Evolutionary conservation across 2,113 vertebrate species (phyloP), one percentile per base, ranked within the genome.

Genomic region (Chamaea fasciata): DNA sequence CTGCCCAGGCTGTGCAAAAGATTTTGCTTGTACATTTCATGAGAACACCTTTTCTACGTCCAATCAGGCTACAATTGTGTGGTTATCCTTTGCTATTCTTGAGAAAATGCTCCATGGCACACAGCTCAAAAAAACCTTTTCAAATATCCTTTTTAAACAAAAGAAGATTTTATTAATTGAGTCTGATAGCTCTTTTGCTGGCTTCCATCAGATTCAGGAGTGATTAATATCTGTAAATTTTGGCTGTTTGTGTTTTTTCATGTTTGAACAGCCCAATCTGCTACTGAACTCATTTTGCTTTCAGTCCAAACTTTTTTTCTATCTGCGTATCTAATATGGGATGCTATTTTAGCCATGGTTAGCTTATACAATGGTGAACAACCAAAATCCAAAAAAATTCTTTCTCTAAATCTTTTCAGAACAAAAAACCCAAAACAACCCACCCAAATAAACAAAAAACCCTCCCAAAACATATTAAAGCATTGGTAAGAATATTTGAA

Each of bases 1-100:
- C 18, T 79, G 11, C 22, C 33, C 15, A 39, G 5, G 1, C 30
- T 31, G 6, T 31, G 41, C 5, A 76, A 73, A 7, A 0, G 15
- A 13, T 52, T 63, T 76, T 23, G 11, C 2, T 2, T 67, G 13
- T 53, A 26, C 33, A 15, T 8, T 50, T 81, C 39, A 39, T 82
- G 49, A 6, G 9, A 63, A 19, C 7, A 62, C 5, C 16, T 70
- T 63, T 82, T 62, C 19, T 9, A 13, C 1, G 33, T 55, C 41
- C 27, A 55, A 24, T 37, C 28, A 71, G 47, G 3, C 23, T 79
- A 31, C 39, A 42, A 6, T 12, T 79, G 28, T 42, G 11, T 67
- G 15, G 5, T 4, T 37, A 39, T 7, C 19, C 8, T 74, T 77
- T 59, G 6, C 22, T 44, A 15, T 60, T 10, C 21, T 60, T 81